Percentiles rank a stretch among this genome's conserved stretches.
phyloP scores from a whole-genome alignment of 2,888 invertebrate genomes.

The Tenthredo distinguenda region DNA sequence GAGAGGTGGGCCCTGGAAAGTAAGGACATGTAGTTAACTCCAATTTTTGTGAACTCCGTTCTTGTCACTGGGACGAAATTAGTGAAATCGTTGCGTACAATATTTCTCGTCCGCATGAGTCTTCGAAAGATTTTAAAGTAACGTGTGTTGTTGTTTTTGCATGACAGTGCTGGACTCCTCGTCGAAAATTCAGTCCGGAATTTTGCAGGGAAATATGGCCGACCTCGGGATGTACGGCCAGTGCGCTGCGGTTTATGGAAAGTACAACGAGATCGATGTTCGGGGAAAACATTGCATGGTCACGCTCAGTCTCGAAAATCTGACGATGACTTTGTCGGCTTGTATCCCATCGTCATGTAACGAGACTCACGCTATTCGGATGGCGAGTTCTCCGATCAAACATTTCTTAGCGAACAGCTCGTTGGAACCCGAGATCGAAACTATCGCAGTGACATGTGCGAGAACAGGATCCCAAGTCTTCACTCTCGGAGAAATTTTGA shows the following conservation, averaged over 20 bases:
- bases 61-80: neutral
- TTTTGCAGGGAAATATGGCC: slow-evolving; percentile 76
- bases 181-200: slow-evolving; percentile 78
- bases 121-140: too few species aligned
- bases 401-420: too few species aligned
- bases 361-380: too few species aligned
- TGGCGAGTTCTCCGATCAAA: too few species aligned
- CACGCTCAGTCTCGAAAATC: neutral
- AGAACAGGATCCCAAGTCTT: neutral
- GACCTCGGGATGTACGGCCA: slow-evolving; percentile 78
- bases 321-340: too few species aligned
- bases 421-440: too few species aligned
- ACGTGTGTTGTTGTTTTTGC: too few species aligned
- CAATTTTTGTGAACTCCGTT: neutral
- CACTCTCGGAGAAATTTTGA: neutral
- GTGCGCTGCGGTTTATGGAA: slow-evolving; percentile 69
- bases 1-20: neutral
- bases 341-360: too few species aligned
- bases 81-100: neutral
- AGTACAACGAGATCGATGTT: slow-evolving; percentile 67
- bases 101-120: neutral
- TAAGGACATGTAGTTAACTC: neutral
- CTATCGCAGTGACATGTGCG: too few species aligned
- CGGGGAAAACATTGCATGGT: slow-evolving; percentile 77
- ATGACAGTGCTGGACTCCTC: slow-evolving; percentile 79